Evolutionary conservation across 1,140 invertebrate genomes (phyloP), one percentile per base, ranked within the genome.

Genomic region (Drosophila repletoides): DNA sequence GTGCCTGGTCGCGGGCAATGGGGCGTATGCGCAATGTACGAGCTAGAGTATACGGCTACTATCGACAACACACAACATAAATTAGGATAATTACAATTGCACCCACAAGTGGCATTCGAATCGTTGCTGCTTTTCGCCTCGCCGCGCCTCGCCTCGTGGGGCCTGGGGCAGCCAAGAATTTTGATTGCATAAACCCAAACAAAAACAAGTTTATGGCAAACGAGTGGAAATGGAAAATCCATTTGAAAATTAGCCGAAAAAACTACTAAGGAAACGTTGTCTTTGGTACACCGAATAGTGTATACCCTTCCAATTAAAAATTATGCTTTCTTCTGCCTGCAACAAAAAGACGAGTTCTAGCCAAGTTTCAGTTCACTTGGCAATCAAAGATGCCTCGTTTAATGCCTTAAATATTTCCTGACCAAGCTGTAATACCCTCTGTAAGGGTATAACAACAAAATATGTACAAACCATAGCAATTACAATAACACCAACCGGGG

Each of bases 1-100:
- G 40, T 17, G 33, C 34, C n/a, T n/a, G n/a, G n/a, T n/a, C n/a
- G n/a, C 28, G 55, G 5, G 2, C 6, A n/a, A 28, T 31, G 31
- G 9, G 71, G 48, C 63, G 63, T 51, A 26, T 41, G 33, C 41
- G 34, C 49, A 68, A 55, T 48, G 33, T 41, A 22, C 29, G n/a
- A n/a, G n/a, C n/a, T n/a, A n/a, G n/a, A n/a, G n/a, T n/a, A n/a
- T n/a, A n/a, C n/a, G n/a, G 22, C 10, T 3, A 10, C 33, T 34
- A 52, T 60, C 49, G 49, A 59, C 22, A 31, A 34, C 58, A 61
- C 38, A 75, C 75, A 86, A 86, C 80, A 86, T 86, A 86, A 86
- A 87, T 86, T 86, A 80, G 81, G 80, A 86, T 86, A 86, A 86
- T 86, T 86, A 86, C 80, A 80, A 86, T 86, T 86, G 80, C 80